These are phyloP conservation scores for Vanessa atalanta DNA, from an alignment of 1,140 invertebrate species.

Conservation along the genomic window DNA sequence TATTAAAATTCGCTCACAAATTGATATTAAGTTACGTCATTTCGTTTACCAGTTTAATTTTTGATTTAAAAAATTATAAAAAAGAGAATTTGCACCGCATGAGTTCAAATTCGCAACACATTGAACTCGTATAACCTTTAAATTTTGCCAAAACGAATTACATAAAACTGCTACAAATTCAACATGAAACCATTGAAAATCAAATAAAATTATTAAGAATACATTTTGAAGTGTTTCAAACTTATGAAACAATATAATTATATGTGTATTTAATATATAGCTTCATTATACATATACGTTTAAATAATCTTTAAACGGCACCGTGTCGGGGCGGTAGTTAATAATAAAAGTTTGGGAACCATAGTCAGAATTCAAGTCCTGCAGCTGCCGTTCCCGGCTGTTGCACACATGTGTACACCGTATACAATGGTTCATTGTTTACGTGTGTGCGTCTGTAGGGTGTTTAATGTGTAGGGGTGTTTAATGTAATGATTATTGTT, in stretches of 20 bases:
- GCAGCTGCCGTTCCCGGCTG: constrained; percentile 69
- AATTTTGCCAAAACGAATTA: too few species aligned
- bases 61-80: constrained; percentile 18
- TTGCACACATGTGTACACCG: constrained; percentile 47
- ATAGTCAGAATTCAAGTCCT: constrained; percentile 63
- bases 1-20: constrained; percentile 38
- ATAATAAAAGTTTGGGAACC: constrained; percentile 71
- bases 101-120: constrained; percentile 2
- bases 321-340: constrained; percentile 32
- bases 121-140: not conserved
- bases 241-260: not conserved
- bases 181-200: not conserved
- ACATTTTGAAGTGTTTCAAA: not conserved
- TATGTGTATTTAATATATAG: not conserved
- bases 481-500: constrained; percentile 47
- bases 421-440: constrained; percentile 39
- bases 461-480: constrained; percentile 49
- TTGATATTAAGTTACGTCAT: constrained; percentile 35
- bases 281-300: not conserved
- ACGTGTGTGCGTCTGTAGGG: constrained; percentile 39
- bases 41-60: constrained; percentile 23
- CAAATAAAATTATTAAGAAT: not conserved
- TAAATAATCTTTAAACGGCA: not conserved
- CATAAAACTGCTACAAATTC: not conserved
- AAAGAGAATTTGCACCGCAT: constrained; percentile 13